Evolutionary conservation across 1,140 invertebrate genomes (phyloP).

Genomic region (Macrosteles quadrilineatus): DNA sequence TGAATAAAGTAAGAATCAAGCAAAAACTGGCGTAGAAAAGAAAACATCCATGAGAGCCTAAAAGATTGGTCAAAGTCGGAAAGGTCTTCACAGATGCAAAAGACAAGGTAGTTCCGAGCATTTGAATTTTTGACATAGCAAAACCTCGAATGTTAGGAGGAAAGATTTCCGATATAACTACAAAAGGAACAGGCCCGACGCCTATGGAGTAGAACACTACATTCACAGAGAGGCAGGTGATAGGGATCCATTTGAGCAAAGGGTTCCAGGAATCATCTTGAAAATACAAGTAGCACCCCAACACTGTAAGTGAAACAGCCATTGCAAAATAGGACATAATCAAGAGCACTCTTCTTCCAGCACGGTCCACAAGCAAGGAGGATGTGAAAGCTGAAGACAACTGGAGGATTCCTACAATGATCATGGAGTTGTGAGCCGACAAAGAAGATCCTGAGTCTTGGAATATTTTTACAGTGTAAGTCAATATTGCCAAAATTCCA

Average conservation of each 20-base stretch:
- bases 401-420: conserved; percentile 70
- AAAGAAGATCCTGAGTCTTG: conserved; percentile 69
- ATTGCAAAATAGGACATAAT: conserved; percentile 55
- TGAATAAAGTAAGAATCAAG: conserved; percentile 49
- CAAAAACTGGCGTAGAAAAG: conserved; percentile 44
- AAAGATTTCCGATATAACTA: conserved; percentile 65
- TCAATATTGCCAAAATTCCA: conserved; percentile 84
- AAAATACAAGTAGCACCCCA: conserved; percentile 53
- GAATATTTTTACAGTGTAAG: conserved; percentile 79
- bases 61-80: conserved; percentile 38
- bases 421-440: conserved; percentile 63
- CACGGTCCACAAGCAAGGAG: conserved; percentile 58
- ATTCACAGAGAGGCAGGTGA: conserved; percentile 56
- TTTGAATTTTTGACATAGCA: conserved; percentile 51
- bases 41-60: conserved; percentile 49
- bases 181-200: conserved; percentile 57
- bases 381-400: conserved; percentile 54
- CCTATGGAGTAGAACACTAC: conserved; percentile 57
- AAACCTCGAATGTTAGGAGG: conserved; percentile 52
- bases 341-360: conserved; percentile 59
- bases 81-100: conserved; percentile 60
- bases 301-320: conserved; percentile 48
- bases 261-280: conserved; percentile 44
- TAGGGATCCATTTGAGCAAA: conserved; percentile 51
- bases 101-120: conserved; percentile 53